A percentile compares a stretch with the other conserved stretches of the same genome.
Evolutionary conservation across 2,888 invertebrate genomes (phyloP).

Genomic region (Melipona beecheii): DNA sequence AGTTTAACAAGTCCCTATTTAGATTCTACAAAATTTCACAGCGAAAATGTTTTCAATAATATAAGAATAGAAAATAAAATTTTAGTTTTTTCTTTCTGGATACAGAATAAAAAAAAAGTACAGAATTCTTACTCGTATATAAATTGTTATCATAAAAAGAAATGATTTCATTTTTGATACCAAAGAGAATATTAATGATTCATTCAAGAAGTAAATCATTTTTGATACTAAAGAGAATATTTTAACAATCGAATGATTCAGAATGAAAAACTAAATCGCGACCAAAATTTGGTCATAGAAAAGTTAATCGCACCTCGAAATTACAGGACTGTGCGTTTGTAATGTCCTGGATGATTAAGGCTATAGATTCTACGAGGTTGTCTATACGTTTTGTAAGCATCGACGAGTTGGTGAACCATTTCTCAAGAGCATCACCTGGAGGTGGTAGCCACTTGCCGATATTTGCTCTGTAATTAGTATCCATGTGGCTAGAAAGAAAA

Average conservation of each 20-base stretch:
- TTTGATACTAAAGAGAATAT: background rate
- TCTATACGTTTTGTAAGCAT: slow-evolving; percentile 70
- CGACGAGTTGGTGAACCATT: slow-evolving; percentile 74
- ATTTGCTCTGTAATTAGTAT: slow-evolving; percentile 78
- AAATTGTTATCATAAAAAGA: no score
- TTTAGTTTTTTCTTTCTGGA: background rate
- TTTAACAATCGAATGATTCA: slow-evolving; percentile 21
- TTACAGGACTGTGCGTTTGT: slow-evolving; percentile 63
- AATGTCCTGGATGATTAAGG: slow-evolving; percentile 67
- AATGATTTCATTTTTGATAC: no score
- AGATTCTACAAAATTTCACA: background rate
- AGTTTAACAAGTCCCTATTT: background rate
- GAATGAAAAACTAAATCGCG: slow-evolving; percentile 47
- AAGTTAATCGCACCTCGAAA: slow-evolving; percentile 69
- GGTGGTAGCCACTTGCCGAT: slow-evolving; percentile 79
- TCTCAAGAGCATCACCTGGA: slow-evolving; percentile 68
- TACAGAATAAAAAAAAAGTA: background rate
- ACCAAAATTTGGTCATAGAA: background rate
- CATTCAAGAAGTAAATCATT: background rate
- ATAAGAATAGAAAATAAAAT: background rate
- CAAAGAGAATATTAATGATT: no score
- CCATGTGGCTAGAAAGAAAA: slow-evolving; percentile 47
- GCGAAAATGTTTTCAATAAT: background rate
- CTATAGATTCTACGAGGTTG: slow-evolving; percentile 70
- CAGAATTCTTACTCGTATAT: background rate